Base-by-base conservation (phyloP, 2,797 vertebrate genomes). In the Hoplostethus atlanticus region DNA sequence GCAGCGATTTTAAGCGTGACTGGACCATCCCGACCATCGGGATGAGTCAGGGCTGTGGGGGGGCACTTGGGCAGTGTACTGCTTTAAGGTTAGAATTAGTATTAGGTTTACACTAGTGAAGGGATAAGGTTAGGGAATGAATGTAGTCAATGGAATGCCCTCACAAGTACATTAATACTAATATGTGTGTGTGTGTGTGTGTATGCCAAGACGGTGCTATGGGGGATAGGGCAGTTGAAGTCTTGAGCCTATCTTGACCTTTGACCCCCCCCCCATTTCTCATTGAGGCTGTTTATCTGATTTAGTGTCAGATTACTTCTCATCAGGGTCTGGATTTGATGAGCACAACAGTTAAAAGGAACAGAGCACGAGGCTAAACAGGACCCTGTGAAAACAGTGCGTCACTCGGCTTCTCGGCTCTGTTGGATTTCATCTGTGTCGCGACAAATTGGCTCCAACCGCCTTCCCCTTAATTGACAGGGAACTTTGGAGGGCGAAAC, bases 391-490 rank as follows among this genome's bases (percentile, higher is more conserved):
- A 63, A 73, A 74, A 25, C 31, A 17, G 17, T 7, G 13, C 58
- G 72, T 79, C 61, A 52, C 51, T 67, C 21, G 1, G 57, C 57
- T 36, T 38, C 44, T 21, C 13, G 60, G 77, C 44, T 75, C 53
- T 54, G 53, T 67, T 52, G 10, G 31, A 62, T 64, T 80, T 77
- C 52, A 67, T 66, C 30, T 66, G 59, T 12, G 12, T 38, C 47
- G n/a, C 25, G 47, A 16, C 38, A 40, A 16, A 4, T 46, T 34
- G 10, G 28, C 31, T 36, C 56, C 57, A 61, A 47, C 53, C 17
- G 46, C 16, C 25, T 34, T 64, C 17, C 30, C 34, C 63, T 65
- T 82, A 74, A 80, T 71, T 80, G 55, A 54, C 21, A 30, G n/a
- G 40, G 76, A 75, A 71, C 61, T 51, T 74, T 46, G 40, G n/a